Evolutionary conservation across 2,113 vertebrate species (phyloP).

Genomic region (Camelus dromedarius): DNA sequence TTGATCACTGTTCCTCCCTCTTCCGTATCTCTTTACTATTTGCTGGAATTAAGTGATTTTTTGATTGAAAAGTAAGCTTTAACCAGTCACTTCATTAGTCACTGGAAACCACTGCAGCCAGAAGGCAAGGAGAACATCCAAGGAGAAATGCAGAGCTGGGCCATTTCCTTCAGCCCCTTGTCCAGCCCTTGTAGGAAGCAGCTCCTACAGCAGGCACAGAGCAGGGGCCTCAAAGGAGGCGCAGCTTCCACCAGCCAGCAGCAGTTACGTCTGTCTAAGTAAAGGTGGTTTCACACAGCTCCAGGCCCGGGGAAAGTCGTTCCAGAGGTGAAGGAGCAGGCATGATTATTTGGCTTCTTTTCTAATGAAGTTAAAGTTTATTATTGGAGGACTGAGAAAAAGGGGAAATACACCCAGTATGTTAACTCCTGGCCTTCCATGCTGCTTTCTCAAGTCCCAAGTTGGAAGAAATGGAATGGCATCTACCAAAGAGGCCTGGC

Average conservation of each 20-base stretch:
- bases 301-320: conserved; percentile 43
- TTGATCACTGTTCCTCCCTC: conserved; percentile 52
- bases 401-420: background rate
- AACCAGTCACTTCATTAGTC: conserved; percentile 80
- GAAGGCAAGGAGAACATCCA: conserved; percentile 76
- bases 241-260: conserved; percentile 35
- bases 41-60: conserved; percentile 77
- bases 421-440: background rate
- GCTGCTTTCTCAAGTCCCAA: too few relatives aligned
- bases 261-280: conserved; percentile 70
- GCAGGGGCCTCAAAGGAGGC: conserved; percentile 6
- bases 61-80: conserved; percentile 77
- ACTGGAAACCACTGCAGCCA: conserved; percentile 75
- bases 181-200: background rate
- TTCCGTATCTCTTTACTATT: background rate
- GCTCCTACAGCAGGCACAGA: background rate
- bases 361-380: conserved; percentile 24
- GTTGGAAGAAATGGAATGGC: too few relatives aligned
- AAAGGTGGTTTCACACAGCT: conserved; percentile 65
- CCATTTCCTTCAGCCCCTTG: conserved; percentile 47
- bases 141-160: conserved; percentile 68
- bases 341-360: conserved; percentile 49
- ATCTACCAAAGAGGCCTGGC: too few relatives aligned
- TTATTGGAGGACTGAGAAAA: conserved; percentile 43
- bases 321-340: conserved; percentile 32